Percentiles rank a stretch among this genome's conserved stretches.
These are phyloP conservation scores for Porites evermanni DNA, from an alignment of 92 coral and sea anemone genomes.

Conservation along the genomic window DNA sequence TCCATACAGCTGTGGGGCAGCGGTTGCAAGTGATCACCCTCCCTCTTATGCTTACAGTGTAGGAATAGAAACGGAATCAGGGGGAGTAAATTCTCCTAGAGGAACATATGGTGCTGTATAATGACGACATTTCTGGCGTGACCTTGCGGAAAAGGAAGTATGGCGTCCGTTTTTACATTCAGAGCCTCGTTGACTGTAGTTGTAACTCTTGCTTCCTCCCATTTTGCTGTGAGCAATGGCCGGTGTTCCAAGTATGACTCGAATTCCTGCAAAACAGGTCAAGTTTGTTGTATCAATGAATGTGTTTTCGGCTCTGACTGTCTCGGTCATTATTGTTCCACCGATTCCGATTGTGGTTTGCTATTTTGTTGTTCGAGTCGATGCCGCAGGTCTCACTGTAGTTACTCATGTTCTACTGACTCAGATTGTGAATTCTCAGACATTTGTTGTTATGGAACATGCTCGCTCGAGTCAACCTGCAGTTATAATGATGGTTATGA, in stretches of 20 bases:
- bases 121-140: no score
- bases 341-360: background rate
- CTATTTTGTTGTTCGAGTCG: background rate
- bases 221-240: background rate
- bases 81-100: no score
- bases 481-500: background rate
- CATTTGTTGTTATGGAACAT: background rate
- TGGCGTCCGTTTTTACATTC: no score
- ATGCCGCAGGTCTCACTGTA: background rate
- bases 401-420: background rate
- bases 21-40: no score
- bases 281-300: background rate
- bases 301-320: background rate
- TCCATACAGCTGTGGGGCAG: no score
- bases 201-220: background rate
- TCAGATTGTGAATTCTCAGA: background rate
- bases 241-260: background rate
- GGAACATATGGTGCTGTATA: no score
- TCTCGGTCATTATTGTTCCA: background rate
- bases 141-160: no score
- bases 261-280: background rate
- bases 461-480: background rate
- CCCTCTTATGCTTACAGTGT: no score
- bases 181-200: no score
- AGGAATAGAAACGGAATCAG: no score